Conservation (phyloP, 2,888 invertebrate species). For the Steinernema hermaphroditum region DNA sequence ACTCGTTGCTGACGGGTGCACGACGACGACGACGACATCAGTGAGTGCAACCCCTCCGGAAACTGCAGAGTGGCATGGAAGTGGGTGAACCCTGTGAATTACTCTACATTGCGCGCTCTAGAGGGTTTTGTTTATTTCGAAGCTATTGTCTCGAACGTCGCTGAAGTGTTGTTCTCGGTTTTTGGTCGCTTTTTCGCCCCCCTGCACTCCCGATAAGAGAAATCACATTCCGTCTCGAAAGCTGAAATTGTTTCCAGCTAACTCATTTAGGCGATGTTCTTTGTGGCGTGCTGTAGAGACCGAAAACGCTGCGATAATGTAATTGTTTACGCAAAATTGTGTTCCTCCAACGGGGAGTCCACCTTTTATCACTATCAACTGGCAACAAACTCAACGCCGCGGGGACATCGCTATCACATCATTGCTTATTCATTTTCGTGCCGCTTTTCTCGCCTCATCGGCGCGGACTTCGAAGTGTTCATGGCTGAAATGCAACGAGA, state of each 20-base stretch:
- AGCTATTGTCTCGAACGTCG: constrained; percentile 16
- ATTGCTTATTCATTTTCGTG: constrained; percentile 30
- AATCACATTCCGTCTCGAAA: constrained; percentile 7
- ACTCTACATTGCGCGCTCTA: neutral
- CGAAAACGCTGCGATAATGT: neutral
- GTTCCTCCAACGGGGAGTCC: neutral
- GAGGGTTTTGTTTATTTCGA: constrained; percentile 9
- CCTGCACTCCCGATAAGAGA: neutral
- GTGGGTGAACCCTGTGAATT: no score
- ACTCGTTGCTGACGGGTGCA: no score
- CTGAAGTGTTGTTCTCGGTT: neutral
- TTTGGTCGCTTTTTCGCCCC: constrained; percentile 12
- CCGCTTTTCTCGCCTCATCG: constrained; percentile 27
- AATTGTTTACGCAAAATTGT: constrained; percentile 13
- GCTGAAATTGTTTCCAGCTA: constrained; percentile 16
- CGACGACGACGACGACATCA: no score
- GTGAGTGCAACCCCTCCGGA: no score
- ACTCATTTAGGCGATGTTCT: constrained; percentile 17
- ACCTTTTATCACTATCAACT: constrained; percentile 22
- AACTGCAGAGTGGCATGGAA: no score
- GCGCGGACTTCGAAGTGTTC: constrained; percentile 13
- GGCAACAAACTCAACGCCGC: constrained; percentile 22
- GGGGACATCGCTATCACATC: constrained; percentile 26
- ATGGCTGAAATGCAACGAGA: neutral
- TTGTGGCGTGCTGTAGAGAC: neutral